Evolutionary conservation across 2,113 vertebrate species (phyloP).

Genomic region (Bostrychus sinensis): DNA sequence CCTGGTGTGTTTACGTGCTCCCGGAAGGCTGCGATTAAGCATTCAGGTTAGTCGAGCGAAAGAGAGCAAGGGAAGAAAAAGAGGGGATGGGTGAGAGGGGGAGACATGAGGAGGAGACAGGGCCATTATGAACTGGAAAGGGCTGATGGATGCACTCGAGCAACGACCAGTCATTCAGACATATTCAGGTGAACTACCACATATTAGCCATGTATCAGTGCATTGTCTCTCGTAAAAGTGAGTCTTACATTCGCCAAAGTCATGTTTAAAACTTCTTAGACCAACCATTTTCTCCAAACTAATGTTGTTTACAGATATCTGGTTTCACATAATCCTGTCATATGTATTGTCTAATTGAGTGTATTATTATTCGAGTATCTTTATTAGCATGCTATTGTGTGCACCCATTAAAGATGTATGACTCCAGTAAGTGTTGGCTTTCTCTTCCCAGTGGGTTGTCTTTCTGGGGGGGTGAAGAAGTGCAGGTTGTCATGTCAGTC

Average conservation of each 20-base stretch:
- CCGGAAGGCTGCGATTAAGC: slow-evolving; percentile 74
- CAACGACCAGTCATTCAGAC: slow-evolving; percentile 42
- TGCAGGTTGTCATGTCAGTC: neutral
- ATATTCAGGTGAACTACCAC: slow-evolving; percentile 55
- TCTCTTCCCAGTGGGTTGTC: neutral
- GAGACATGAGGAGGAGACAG: slow-evolving; percentile 36
- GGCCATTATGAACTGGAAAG: slow-evolving; percentile 67
- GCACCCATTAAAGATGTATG: slow-evolving; percentile 5
- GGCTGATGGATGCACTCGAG: slow-evolving; percentile 59
- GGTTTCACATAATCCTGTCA: no score
- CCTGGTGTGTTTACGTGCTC: slow-evolving; percentile 67
- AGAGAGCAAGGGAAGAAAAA: slow-evolving; percentile 42
- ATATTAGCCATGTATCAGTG: slow-evolving; percentile 20
- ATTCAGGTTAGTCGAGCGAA: slow-evolving; percentile 74
- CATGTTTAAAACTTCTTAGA: no score
- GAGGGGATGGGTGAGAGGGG: slow-evolving; percentile 12
- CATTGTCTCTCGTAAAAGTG: slow-evolving; percentile 13
- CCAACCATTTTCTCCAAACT: no score
- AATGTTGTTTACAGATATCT: no score
- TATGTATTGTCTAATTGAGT: neutral
- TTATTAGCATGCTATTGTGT: neutral
- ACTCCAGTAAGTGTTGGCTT: neutral
- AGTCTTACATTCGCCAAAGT: neutral
- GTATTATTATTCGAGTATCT: neutral
- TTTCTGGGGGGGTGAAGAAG: neutral